Percentiles rank a stretch among this genome's conserved stretches.
Evolutionary conservation across 1,140 invertebrate genomes (phyloP).

Genomic region (Bradysia coprophila): DNA sequence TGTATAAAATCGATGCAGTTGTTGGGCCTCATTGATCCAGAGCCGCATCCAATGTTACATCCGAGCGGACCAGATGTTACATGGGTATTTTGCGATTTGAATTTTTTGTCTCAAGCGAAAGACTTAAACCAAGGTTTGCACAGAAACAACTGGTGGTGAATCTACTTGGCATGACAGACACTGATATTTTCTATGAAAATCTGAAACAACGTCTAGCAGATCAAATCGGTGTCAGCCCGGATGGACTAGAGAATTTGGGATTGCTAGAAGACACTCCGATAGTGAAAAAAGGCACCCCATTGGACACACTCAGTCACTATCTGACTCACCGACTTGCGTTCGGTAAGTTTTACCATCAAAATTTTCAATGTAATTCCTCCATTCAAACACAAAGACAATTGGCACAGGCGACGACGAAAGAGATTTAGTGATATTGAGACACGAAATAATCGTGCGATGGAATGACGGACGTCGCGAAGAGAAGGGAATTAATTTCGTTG

Average conservation of each 20-base stretch:
- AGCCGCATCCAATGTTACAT: conserved; percentile 74
- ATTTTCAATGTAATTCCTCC: conserved; percentile 3
- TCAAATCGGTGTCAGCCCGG: conserved; percentile 46
- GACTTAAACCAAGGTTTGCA: neutral
- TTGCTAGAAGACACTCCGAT: conserved; percentile 69
- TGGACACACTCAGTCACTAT: conserved; percentile 85
- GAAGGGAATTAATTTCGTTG: conserved; percentile 80
- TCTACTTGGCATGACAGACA: conserved; percentile 62
- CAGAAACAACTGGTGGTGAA: conserved; percentile 74
- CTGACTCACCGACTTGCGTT: conserved; percentile 71
- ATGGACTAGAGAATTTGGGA: conserved; percentile 68
- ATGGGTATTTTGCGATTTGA: conserved; percentile 48
- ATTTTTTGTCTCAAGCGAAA: neutral
- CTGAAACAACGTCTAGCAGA: conserved; percentile 65
- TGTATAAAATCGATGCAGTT: conserved; percentile 69
- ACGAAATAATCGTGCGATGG: conserved; percentile 85
- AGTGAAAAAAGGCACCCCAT: conserved; percentile 64
- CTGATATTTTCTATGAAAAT: conserved; percentile 86
- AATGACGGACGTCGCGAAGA: conserved; percentile 68
- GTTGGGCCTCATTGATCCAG: conserved; percentile 73
- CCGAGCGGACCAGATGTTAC: conserved; percentile 89
- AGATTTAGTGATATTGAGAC: conserved; percentile 85
- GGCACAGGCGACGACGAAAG: conserved; percentile 63
- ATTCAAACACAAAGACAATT: conserved; percentile 6
- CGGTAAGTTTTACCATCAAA: conserved; percentile 29